Percentiles rank a stretch among this genome's conserved stretches.
Evolutionary conservation across 2,113 vertebrate genomes (phyloP).

Genomic region (Mellivora capensis): DNA sequence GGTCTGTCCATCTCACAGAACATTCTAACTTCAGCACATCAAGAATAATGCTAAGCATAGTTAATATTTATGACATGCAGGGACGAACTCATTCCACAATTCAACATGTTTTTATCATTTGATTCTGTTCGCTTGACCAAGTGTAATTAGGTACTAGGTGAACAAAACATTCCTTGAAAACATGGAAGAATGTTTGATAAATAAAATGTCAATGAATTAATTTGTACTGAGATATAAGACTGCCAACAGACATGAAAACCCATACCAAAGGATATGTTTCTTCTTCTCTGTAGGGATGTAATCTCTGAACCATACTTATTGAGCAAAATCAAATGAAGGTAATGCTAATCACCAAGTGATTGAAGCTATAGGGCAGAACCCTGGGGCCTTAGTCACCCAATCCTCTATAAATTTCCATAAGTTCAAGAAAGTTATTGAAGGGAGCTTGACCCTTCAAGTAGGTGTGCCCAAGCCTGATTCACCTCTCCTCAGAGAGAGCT

Average conservation of each 20-base stretch:
- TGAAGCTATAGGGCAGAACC: not conserved
- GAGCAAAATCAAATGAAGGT: not conserved
- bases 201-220: conserved; percentile 23
- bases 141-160: not conserved
- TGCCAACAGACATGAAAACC: not conserved
- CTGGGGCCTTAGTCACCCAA: not conserved
- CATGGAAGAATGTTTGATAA: not conserved
- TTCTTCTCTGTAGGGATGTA: not conserved
- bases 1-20: not conserved
- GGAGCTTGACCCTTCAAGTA: not conserved
- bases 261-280: not conserved
- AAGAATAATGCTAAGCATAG: not conserved
- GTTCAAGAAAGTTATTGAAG: conserved; percentile 3
- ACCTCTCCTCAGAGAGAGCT: not conserved
- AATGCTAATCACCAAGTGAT: not conserved
- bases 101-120: not conserved
- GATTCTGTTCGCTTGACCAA: not conserved
- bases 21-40: not conserved
- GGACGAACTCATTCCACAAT: not conserved
- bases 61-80: conserved; percentile 18
- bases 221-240: conserved; percentile 26
- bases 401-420: not conserved
- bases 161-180: not conserved
- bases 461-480: not conserved
- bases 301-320: not conserved